These are phyloP conservation scores for Sebastes minor DNA, from an alignment of 2,797 vertebrate species.

Conservation along the genomic window DNA sequence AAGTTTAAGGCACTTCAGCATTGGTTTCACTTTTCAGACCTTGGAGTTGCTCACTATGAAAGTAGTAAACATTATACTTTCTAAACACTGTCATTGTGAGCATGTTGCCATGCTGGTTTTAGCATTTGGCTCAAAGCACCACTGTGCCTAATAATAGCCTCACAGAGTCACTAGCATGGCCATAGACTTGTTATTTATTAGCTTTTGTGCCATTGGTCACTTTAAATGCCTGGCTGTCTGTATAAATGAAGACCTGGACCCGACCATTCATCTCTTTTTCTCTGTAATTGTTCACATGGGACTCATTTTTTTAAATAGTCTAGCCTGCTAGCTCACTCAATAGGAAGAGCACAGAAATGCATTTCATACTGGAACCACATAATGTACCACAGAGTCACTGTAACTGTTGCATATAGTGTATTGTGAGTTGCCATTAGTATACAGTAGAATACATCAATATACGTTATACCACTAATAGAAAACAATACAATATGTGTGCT, in stretches of 20 bases:
- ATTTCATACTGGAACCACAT: not conserved
- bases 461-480: not conserved
- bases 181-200: not conserved
- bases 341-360: not conserved
- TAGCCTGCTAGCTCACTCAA: not conserved
- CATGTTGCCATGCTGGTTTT: too few species aligned
- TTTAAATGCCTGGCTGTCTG: not conserved
- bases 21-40: too few species aligned
- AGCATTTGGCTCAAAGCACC: too few species aligned
- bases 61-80: too few species aligned
- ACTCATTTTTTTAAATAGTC: not conserved
- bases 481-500: not conserved
- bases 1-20: too few species aligned
- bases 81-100: too few species aligned
- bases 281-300: not conserved
- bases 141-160: too few species aligned
- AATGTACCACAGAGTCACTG: not conserved
- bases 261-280: not conserved
- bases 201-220: not conserved
- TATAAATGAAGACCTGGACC: not conserved
- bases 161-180: not conserved
- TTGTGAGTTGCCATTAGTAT: not conserved
- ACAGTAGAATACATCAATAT: not conserved
- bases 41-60: too few species aligned
- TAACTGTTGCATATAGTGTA: not conserved